Percentiles rank a stretch among this genome's conserved stretches.
phyloP scores from a whole-genome alignment of 1,140 invertebrate genomes.

The Eciton burchellii region DNA sequence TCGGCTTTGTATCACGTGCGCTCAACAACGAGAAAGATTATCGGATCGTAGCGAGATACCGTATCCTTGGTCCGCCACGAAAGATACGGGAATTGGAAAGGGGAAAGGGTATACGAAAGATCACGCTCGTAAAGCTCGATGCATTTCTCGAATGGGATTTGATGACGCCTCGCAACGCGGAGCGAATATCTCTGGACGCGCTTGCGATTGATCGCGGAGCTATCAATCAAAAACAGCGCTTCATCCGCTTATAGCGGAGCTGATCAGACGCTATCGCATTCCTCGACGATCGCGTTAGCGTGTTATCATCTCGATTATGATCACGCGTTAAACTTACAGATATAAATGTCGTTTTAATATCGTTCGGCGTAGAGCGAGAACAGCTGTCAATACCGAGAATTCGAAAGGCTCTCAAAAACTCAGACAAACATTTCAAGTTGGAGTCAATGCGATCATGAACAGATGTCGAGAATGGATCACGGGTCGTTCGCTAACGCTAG shows the following conservation, averaged over 20 bases:
- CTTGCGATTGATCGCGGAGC: background rate
- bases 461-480: too few species aligned
- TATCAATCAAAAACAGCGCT: slow-evolving; percentile 2
- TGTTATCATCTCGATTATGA: too few species aligned
- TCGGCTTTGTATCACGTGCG: background rate
- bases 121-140: background rate
- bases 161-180: background rate
- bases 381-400: too few species aligned
- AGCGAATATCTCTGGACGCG: slow-evolving; percentile 1
- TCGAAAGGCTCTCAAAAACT: too few species aligned
- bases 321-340: too few species aligned
- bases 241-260: background rate
- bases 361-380: too few species aligned
- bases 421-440: background rate
- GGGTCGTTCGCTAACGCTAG: too few species aligned
- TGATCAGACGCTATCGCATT: too few species aligned
- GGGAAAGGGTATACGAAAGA: background rate
- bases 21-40: slow-evolving; percentile 15
- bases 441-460: background rate
- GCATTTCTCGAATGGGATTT: slow-evolving; percentile 28
- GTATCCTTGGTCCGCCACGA: slow-evolving; percentile 26
- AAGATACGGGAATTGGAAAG: background rate
- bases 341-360: too few species aligned
- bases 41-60: background rate
- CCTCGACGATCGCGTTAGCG: too few species aligned